Evolutionary conservation across 2,888 invertebrate species (phyloP), one percentile per base, ranked within the genome.

Genomic region (Allophyes oxyacanthae): DNA sequence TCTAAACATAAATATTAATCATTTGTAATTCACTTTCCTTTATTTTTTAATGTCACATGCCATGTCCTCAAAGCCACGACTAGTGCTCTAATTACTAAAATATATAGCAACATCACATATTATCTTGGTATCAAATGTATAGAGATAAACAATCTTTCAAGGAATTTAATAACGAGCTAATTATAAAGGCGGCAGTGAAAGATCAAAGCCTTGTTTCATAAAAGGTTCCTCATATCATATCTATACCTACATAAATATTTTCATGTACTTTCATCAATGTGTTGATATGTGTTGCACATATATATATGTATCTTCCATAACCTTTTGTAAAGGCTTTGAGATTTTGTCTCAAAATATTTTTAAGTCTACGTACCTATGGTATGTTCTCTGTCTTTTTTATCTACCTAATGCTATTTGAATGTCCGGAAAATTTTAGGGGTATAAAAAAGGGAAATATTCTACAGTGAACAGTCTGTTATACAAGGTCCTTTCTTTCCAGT

Each of bases 161-260:
- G 59, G 68, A 78, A 78, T 75, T 81, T 77, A 82, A 79, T 81
- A 79, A 78, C 75, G 50, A 64, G 53, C 51, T 63, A 82, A 82
- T 83, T 81, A 75, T 70, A 77, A 79, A 76, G 77, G 70, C 68
- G 72, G 64, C 60, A 66, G 70, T 66, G 67, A 45, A 41, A 78
- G 63, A 82, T 82, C 81, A 81, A 83, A 81, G 82, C 61, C 66
- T 72, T 64, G 71, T 71, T 70, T 75, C 59, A 50, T 74, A 63
- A 67, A 66, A 60, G 55, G 63, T 55, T 64, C 56, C 55, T 51
- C 49, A 46, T 57, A 56, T 52, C 26, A 13, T 42, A 42, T 48
- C 38, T 49, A 40, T 32, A 55, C 11, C 38, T 57, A 41, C 44
- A 51, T 57, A 44, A 32, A 51, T 60, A 7, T 45, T n/a, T n/a